Percentiles rank a stretch among this genome's conserved stretches.
phyloP scores from a whole-genome alignment of 2,888 invertebrate genomes.

The Leistus spinibarbis region DNA sequence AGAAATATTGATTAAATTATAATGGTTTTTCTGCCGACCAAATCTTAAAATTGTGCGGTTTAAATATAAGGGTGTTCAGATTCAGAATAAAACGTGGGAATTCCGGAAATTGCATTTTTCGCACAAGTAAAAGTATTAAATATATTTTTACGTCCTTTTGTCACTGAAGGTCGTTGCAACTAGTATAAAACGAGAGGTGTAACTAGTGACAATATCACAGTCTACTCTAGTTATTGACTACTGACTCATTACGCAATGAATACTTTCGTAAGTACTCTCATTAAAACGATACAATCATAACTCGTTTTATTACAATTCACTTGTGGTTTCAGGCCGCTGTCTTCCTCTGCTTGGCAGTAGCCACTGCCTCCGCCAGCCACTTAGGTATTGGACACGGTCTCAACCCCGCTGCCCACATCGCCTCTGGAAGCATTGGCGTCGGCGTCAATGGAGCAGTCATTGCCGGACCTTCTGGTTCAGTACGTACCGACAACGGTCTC shows the following conservation, averaged over 20 bases:
- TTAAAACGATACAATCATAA: background rate
- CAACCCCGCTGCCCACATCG: slow-evolving; percentile 27
- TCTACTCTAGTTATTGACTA: slow-evolving; percentile 5
- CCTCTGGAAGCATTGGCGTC: slow-evolving; percentile 22
- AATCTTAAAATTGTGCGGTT: background rate
- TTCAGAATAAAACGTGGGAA: background rate
- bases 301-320: background rate
- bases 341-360: slow-evolving; percentile 27
- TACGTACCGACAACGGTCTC: slow-evolving; percentile 34
- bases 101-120: slow-evolving; percentile 10
- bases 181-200: slow-evolving; percentile 13
- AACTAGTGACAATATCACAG: slow-evolving; percentile 9
- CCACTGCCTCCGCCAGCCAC: slow-evolving; percentile 21
- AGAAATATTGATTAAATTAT: too few relatives aligned
- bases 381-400: slow-evolving; percentile 1
- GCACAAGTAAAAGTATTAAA: slow-evolving; percentile 28
- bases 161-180: slow-evolving; percentile 19
- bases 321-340: slow-evolving; percentile 13
- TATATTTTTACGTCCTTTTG: slow-evolving; percentile 20
- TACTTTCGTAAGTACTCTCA: slow-evolving; percentile 23
- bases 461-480: slow-evolving; percentile 33
- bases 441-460: slow-evolving; percentile 37
- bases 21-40: too few relatives aligned
- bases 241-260: slow-evolving; percentile 15
- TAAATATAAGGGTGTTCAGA: background rate